Conservation (phyloP, 2,113 vertebrate species). For the Acinonyx jubatus region DNA sequence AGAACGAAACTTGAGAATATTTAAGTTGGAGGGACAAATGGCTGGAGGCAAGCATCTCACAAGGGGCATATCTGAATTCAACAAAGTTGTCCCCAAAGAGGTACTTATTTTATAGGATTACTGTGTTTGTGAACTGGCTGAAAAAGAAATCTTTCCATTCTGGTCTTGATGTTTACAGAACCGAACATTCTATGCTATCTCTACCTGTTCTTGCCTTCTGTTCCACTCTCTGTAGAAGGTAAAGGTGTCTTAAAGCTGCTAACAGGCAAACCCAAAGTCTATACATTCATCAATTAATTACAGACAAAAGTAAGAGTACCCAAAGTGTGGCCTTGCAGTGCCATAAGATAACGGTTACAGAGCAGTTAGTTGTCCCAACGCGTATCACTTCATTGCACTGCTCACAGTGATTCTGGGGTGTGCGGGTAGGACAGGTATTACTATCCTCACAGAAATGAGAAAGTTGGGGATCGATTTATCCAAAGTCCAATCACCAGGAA, state of each 20-base stretch:
- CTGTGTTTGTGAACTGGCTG: neutral
- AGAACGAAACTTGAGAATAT: neutral
- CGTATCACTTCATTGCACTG: rapidly evolving
- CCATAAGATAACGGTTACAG: no score
- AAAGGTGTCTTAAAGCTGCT: slow-evolving; percentile 44
- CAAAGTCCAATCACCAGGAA: neutral
- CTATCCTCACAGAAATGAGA: neutral
- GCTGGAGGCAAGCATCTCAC: neutral
- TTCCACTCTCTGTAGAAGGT: neutral
- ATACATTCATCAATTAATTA: neutral
- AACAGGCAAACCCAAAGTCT: neutral
- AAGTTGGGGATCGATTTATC: neutral
- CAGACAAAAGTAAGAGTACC: neutral
- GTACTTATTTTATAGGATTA: neutral
- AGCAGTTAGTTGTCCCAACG: no score
- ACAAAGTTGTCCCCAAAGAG: neutral
- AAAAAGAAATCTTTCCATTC: slow-evolving; percentile 14
- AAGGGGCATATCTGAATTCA: neutral
- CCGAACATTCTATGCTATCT: neutral
- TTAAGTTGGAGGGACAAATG: slow-evolving; percentile 23
- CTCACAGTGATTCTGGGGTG: neutral
- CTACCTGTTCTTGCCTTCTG: slow-evolving; percentile 33
- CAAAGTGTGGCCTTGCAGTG: neutral
- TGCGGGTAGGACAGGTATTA: neutral
- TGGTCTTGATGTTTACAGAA: neutral